phyloP scores from a whole-genome alignment of 2,113 vertebrate genomes.

The Puma concolor region DNA sequence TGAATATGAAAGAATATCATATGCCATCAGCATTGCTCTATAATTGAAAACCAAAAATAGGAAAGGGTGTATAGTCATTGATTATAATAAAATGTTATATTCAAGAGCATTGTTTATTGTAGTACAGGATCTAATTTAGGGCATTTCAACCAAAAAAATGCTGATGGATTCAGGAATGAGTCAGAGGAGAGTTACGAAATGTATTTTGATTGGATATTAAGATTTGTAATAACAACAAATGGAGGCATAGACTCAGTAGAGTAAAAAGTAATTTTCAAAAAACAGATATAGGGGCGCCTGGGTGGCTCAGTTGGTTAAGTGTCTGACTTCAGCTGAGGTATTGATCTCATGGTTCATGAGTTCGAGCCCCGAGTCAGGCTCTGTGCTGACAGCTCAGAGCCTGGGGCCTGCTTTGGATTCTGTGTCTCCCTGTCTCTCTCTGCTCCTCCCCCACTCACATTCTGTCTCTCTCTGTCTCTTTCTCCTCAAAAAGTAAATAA shows the following conservation, averaged over 20 bases:
- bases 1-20: not conserved
- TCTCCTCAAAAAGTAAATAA: too few species aligned
- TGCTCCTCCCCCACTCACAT: not conserved
- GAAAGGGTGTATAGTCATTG: not conserved
- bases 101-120: not conserved
- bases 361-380: not conserved
- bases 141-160: not conserved
- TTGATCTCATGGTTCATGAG: not conserved
- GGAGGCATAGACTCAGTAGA: not conserved
- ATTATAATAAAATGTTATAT: not conserved
- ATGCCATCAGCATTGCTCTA: not conserved
- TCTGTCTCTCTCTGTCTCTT: not conserved
- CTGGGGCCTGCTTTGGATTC: not conserved
- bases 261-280: slow-evolving; percentile 9
- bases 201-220: slow-evolving; percentile 10
- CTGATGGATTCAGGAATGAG: not conserved
- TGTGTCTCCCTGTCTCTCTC: not conserved
- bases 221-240: not conserved
- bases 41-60: not conserved
- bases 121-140: not conserved
- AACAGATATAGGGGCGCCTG: not conserved
- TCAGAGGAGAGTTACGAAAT: not conserved
- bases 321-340: not conserved
- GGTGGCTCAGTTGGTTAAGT: not conserved
- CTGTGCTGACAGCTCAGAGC: not conserved